Conservation (phyloP, 1,140 invertebrate genomes). For the Aphelinus atriplicis region DNA sequence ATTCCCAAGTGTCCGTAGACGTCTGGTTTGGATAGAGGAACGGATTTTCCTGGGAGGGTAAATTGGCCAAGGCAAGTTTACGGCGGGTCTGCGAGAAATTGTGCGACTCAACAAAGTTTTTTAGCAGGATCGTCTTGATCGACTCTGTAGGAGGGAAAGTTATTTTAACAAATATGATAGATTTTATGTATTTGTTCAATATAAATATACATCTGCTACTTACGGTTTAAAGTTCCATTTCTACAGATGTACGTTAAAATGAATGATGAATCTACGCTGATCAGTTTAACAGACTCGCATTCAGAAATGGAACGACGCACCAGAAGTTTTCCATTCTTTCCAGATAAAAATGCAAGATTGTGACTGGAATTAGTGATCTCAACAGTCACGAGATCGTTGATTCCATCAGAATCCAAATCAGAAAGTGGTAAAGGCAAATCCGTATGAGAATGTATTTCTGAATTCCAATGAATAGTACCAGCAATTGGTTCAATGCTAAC, state of each 20-base stretch:
- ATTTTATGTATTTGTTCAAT: not conserved
- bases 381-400: slow-evolving; percentile 73
- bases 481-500: slow-evolving; percentile 75
- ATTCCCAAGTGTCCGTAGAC: slow-evolving; percentile 47
- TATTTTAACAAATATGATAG: not conserved
- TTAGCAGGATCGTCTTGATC: slow-evolving; percentile 45
- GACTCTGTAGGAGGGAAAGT: slow-evolving; percentile 46
- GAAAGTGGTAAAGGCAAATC: slow-evolving; percentile 77
- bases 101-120: slow-evolving; percentile 45
- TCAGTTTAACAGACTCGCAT: slow-evolving; percentile 65
- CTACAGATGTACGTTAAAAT: slow-evolving; percentile 57
- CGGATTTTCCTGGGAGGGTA: not conserved
- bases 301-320: slow-evolving; percentile 45
- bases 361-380: slow-evolving; percentile 66
- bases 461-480: slow-evolving; percentile 74
- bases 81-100: slow-evolving; percentile 44
- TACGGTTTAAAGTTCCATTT: slow-evolving; percentile 20
- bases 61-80: slow-evolving; percentile 36
- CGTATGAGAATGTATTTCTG: slow-evolving; percentile 64
- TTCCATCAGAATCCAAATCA: slow-evolving; percentile 76
- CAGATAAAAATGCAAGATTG: slow-evolving; percentile 73
- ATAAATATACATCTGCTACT: not conserved
- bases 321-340: slow-evolving; percentile 68
- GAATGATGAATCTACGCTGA: slow-evolving; percentile 60
- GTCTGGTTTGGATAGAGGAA: slow-evolving; percentile 32